Percentiles rank a stretch among this genome's conserved stretches.
phyloP scores from a whole-genome alignment of 2,797 vertebrate genomes.

The Mycteria americana region DNA sequence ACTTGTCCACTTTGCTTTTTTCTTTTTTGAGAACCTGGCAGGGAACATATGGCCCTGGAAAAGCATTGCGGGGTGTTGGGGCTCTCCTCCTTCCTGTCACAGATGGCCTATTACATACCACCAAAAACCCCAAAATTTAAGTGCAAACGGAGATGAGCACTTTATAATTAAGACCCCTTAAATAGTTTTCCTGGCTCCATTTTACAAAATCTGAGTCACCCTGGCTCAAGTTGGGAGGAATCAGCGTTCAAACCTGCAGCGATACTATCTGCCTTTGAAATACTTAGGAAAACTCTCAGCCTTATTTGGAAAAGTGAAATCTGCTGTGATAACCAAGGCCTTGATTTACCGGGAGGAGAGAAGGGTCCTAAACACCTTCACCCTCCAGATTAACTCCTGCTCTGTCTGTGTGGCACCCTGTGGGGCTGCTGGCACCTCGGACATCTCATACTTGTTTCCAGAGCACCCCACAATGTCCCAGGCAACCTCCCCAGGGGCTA shows the following conservation, averaged over 20 bases:
- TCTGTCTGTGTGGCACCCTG: background rate
- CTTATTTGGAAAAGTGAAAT: background rate
- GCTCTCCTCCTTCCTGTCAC: background rate
- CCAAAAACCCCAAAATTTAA: background rate
- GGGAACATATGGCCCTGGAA: background rate
- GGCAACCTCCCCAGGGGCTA: background rate
- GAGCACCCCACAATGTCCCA: fast-evolving
- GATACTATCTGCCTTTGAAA: background rate
- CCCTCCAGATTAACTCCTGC: background rate
- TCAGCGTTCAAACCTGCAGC: constrained; percentile 44
- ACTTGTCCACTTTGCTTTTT: background rate
- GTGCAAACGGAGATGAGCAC: background rate
- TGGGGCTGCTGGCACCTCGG: background rate
- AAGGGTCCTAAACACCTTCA: background rate
- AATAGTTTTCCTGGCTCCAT: constrained; percentile 47
- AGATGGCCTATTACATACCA: background rate
- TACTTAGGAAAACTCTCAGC: background rate
- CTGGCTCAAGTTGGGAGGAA: constrained; percentile 13
- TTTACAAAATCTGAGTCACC: background rate
- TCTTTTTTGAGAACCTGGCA: background rate
- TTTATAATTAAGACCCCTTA: background rate
- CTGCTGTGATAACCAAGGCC: background rate
- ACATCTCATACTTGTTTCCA: background rate
- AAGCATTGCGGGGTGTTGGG: background rate
- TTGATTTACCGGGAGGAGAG: background rate